Conservation (phyloP, 1,140 invertebrate species). For the Aphaenogaster floridana region DNA sequence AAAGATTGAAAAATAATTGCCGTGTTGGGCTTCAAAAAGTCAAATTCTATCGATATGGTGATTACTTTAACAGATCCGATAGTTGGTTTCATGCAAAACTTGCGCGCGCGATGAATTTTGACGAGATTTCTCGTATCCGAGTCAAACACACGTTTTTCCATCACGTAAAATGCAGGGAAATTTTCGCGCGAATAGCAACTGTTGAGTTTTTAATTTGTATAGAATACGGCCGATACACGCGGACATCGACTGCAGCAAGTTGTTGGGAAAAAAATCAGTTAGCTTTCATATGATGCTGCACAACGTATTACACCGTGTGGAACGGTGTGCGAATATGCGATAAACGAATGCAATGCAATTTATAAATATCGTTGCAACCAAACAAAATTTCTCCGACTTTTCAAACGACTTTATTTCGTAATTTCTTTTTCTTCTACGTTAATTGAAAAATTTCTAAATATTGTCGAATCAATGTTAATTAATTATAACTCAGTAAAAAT, state of each 20-base stretch:
- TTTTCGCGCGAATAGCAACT: constrained; percentile 26
- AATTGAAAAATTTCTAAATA: not conserved
- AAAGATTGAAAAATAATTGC: not conserved
- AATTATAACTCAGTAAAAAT: not conserved
- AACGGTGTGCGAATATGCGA: constrained; percentile 32
- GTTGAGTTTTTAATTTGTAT: constrained; percentile 58
- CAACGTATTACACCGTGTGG: constrained; percentile 35
- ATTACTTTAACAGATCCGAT: constrained; percentile 17
- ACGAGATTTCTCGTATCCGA: constrained; percentile 10
- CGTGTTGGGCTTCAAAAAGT: not conserved
- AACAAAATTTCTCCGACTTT: not conserved
- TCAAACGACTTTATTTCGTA: not conserved
- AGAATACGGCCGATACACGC: not conserved
- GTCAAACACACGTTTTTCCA: constrained; percentile 21
- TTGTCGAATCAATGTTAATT: not conserved
- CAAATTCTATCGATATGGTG: not conserved
- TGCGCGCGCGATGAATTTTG: constrained; percentile 19
- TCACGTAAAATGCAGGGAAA: constrained; percentile 22
- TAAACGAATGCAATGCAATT: constrained; percentile 34
- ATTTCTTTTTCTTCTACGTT: not conserved
- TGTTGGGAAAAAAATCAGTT: constrained; percentile 44
- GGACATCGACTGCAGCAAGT: not conserved
- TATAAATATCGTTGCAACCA: constrained; percentile 17
- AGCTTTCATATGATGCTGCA: constrained; percentile 17
- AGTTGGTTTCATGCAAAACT: not conserved